phyloP scores from a whole-genome alignment of 2,888 invertebrate genomes.

The Dugesia japonica region DNA sequence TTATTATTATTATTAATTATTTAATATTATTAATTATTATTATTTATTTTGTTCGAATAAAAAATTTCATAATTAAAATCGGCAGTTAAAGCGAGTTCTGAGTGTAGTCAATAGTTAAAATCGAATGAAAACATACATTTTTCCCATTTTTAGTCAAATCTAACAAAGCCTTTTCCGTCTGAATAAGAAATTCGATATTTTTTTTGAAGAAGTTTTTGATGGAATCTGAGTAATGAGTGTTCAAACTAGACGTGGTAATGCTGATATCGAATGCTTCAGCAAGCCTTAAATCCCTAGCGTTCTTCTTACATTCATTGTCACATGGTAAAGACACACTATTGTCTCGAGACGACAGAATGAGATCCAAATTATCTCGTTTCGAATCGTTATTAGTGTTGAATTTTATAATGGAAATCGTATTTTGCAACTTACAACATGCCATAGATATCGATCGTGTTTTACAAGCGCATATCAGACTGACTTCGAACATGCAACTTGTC shows the following conservation, averaged over 20 bases:
- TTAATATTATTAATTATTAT: too few species aligned
- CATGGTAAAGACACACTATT: conserved; percentile 59
- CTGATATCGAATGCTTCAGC: conserved; percentile 73
- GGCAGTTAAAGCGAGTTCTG: too few species aligned
- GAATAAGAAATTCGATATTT: not conserved
- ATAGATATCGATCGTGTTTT: too few species aligned
- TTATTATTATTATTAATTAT: too few species aligned
- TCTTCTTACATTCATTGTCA: conserved; percentile 70
- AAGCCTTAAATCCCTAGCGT: conserved; percentile 70
- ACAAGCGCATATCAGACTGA: not conserved
- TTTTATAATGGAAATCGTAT: not conserved
- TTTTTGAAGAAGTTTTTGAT: not conserved
- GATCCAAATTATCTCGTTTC: not conserved
- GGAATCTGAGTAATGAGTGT: not conserved
- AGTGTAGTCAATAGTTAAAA: too few species aligned
- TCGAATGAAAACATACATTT: too few species aligned
- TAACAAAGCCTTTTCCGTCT: not conserved
- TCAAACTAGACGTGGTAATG: not conserved
- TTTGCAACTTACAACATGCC: not conserved
- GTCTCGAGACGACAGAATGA: not conserved
- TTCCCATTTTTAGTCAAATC: not conserved
- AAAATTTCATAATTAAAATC: too few species aligned
- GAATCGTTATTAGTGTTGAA: not conserved
- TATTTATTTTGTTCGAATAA: too few species aligned
- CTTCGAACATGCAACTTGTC: not conserved